Evolutionary conservation across 1,140 invertebrate species (phyloP).

Genomic region (Diorhabda carinulata): DNA sequence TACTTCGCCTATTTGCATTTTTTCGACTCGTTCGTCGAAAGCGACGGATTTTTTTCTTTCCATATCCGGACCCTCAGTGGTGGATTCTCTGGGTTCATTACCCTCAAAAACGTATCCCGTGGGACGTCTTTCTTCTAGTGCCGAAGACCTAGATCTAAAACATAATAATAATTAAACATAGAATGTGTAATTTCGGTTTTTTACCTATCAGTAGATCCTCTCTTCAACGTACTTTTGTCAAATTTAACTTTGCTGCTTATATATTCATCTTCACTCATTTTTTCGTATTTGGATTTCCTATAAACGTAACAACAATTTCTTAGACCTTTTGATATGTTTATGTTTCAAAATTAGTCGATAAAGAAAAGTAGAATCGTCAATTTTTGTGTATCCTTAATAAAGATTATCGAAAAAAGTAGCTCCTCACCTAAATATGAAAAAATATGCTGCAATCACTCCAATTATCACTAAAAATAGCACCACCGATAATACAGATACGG

Average conservation of each 20-base stretch:
- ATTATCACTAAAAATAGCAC: too few relatives aligned
- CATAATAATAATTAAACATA: not conserved
- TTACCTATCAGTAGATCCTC: not conserved
- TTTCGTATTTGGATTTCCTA: constrained; percentile 6
- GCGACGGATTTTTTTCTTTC: constrained; percentile 39
- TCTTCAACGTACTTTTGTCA: not conserved
- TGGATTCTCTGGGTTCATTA: constrained; percentile 15
- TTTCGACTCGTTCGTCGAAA: constrained; percentile 41
- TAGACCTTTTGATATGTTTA: too few relatives aligned
- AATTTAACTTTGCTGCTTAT: constrained; percentile 2
- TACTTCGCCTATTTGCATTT: constrained; percentile 38
- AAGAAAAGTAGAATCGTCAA: too few relatives aligned
- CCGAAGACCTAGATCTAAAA: constrained; percentile 3
- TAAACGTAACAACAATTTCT: not conserved
- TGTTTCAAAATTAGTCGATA: too few relatives aligned
- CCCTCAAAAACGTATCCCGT: constrained; percentile 23
- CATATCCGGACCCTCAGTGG: not conserved
- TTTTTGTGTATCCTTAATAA: too few relatives aligned
- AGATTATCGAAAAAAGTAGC: too few relatives aligned
- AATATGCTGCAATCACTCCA: too few relatives aligned
- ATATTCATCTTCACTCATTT: constrained; percentile 8
- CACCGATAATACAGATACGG: too few relatives aligned
- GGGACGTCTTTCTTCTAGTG: constrained; percentile 24
- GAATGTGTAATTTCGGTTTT: not conserved
- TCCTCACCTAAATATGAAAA: too few relatives aligned